Base-by-base conservation (phyloP, 2,888 invertebrate genomes). In the Platycnemis pennipes region DNA sequence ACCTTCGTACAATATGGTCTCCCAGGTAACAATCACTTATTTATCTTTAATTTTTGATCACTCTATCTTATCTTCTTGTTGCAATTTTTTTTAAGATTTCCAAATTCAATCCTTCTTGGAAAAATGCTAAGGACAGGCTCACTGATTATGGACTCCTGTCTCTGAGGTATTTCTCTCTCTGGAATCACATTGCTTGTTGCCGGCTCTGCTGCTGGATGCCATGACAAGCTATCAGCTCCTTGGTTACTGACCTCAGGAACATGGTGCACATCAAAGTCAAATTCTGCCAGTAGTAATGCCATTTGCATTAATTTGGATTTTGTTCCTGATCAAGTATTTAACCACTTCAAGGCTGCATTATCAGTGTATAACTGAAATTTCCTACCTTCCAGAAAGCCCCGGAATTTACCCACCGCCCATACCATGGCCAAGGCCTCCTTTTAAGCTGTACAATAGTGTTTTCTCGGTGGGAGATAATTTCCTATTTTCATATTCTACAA, bases 391-490 rank as follows among this genome's bases (percentile, higher is more conserved):
- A n/a, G n/a, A n/a, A n/a, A n/a, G n/a, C n/a, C n/a, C n/a, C 56
- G 8, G 31, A 85, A 37, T 85, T 85, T 85, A 31, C 85, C 85
- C n/a, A 85, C 31, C 19, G 37, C 19, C 85, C 85, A 85, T 85
- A 85, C 85, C 31, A 85, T 19, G 5, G 85, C 85, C 5, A 37
- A 37, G 85, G 85, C 31, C 19, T 85, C 85, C 31, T 85, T 85
- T 85, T 85, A 26, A 37, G 85, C 42, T 37, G 42, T 85, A 42
- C 42, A 85, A 42, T 37, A 11, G 8, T 85, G 5, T 85, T 42
- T n/a, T 85, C 19, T 85, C 85, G 31, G 85, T 37, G 85, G 85
- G 22, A 42, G 85, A 85, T 85, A 85, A n/a, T n/a, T n/a, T n/a
- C n/a, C n/a, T n/a, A n/a, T n/a, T n/a, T n/a, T n/a, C n/a, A n/a